Base-by-base conservation (phyloP, 2,797 vertebrate species). In the Rhincodon typus region DNA sequence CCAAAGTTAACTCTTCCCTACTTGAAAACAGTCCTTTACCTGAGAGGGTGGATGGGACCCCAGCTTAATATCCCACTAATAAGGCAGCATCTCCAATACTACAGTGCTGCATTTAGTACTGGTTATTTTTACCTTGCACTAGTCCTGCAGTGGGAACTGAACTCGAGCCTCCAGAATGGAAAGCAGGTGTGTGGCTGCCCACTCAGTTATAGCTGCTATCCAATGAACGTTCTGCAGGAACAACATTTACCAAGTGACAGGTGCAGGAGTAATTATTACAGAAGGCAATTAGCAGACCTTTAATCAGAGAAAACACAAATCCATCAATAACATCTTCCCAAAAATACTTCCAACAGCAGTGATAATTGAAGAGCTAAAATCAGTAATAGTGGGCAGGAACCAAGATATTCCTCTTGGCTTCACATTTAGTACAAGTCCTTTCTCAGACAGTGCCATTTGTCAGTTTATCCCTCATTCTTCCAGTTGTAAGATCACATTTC, bases 171-270 rank as follows among this genome's bases (percentile, higher is more conserved):
- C n/a, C 34, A 17, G 74, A 38, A 12, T n/a, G 34, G n/a, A n/a
- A n/a, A n/a, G 34, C 13, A n/a, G n/a, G 74, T n/a, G 34, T 79
- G 34, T 12, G 57, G 57, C 34, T 34, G 34, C 74, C 25, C 12
- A 34, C 2, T 34, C 3, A 77, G 74, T 7, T 1, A 34, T n/a
- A 12, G 74, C 74, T 79, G 74, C 1, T 27, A 86, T 7, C 21
- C 23, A 88, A 57, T 57, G 86, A 88, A 88, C 86, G 30, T 34
- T 57, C 50, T 17, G 1, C 50, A 57, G 10, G 53, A 13, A 53
- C 50, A 87, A 25, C 84, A 88, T 27, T 88, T 88, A 53, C 50
- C 53, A 88, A 88, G 86, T 88, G 86, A 88, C 86, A 88, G 25
- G 86, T 88, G 25, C 53, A 34, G 50, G 50, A 34, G 57, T 88